Conservation (phyloP, 2,888 invertebrate genomes). For the Sarcophaga subvicina region DNA sequence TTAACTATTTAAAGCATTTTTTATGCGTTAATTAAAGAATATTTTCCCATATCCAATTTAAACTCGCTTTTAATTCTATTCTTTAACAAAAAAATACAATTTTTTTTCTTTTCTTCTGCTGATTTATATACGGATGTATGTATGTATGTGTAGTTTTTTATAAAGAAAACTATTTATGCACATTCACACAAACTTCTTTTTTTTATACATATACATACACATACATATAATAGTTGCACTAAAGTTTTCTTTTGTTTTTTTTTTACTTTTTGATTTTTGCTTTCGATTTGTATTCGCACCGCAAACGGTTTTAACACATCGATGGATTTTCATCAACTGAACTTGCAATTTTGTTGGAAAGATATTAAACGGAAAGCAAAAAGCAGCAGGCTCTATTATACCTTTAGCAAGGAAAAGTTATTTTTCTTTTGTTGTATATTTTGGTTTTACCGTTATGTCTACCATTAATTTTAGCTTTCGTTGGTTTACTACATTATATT, state of each 20-base stretch:
- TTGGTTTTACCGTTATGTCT: slow-evolving; percentile 56
- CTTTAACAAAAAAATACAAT: not conserved
- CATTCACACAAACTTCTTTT: slow-evolving; percentile 5
- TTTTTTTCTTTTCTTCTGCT: not conserved
- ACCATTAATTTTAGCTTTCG: slow-evolving; percentile 30
- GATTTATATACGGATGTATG: too few relatives aligned
- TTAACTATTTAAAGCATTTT: not conserved
- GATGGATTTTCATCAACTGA: slow-evolving; percentile 78
- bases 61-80: not conserved
- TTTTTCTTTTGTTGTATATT: slow-evolving; percentile 68
- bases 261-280: slow-evolving; percentile 4
- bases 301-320: slow-evolving; percentile 73
- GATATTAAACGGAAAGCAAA: slow-evolving; percentile 52
- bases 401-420: slow-evolving; percentile 70
- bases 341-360: slow-evolving; percentile 65
- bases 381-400: slow-evolving; percentile 35
- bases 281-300: slow-evolving; percentile 71
- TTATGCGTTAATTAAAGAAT: not conserved
- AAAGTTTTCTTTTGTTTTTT: slow-evolving; percentile 61
- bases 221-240: slow-evolving; percentile 33
- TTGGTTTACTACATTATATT: slow-evolving; percentile 63
- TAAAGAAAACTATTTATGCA: not conserved
- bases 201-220: not conserved
- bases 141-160: not conserved
- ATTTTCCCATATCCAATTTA: slow-evolving; percentile 5